These are phyloP conservation scores for Aphelenchoides besseyi DNA, from an alignment of 1,140 invertebrate genomes.

Conservation along the genomic window DNA sequence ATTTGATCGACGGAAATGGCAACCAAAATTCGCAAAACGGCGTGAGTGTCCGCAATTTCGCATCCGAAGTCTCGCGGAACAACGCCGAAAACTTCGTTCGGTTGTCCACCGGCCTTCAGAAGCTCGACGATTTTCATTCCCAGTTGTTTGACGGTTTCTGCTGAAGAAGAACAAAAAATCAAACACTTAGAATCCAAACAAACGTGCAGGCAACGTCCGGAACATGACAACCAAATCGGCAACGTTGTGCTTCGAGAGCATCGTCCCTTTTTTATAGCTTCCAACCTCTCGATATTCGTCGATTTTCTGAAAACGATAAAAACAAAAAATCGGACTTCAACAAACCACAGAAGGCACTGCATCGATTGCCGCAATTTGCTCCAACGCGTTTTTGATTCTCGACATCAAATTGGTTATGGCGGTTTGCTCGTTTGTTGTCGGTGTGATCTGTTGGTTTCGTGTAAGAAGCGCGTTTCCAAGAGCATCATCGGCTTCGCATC, in stretches of 20 bases:
- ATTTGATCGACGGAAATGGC: conserved; percentile 89
- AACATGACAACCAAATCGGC: conserved; percentile 95
- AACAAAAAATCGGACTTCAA: conserved; percentile 27
- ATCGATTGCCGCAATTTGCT: conserved; percentile 43
- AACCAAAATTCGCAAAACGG: conserved; percentile 81
- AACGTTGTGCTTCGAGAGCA: conserved; percentile 87
- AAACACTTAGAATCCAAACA: conserved; percentile 17
- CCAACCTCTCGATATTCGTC: conserved; percentile 66
- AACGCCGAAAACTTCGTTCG: conserved; percentile 41
- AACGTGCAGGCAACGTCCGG: conserved; percentile 88
- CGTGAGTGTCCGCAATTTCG: conserved; percentile 67
- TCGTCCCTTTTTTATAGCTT: conserved; percentile 95
- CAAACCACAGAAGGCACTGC: conserved; percentile 40
- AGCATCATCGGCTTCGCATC: conserved; percentile 35
- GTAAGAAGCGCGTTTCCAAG: conserved; percentile 33
- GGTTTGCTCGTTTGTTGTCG: conserved; percentile 35
- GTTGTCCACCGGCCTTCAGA: conserved; percentile 19
- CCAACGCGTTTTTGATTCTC: conserved; percentile 44
- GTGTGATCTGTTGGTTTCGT: conserved; percentile 38
- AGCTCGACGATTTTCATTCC: conserved; percentile 64
- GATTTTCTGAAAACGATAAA: conserved; percentile 40
- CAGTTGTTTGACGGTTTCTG: conserved; percentile 84
- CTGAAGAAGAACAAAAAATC: conserved; percentile 48
- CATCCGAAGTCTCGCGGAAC: conserved; percentile 53
- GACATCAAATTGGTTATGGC: conserved; percentile 36